Conservation (phyloP, 2,888 invertebrate species). For the Sesamia inferens region DNA sequence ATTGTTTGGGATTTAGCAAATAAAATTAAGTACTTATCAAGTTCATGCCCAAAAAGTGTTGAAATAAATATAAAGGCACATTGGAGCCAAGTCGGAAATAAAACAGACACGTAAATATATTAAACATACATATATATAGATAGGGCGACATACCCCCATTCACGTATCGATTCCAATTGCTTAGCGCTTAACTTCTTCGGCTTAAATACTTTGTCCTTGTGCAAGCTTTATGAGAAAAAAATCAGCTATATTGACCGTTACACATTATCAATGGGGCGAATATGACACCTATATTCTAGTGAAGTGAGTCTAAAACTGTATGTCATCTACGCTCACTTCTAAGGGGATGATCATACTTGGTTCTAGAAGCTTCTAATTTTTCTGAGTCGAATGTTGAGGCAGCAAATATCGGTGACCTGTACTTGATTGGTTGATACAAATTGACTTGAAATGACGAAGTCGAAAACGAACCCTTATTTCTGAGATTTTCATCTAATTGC, state of each 20-base stretch:
- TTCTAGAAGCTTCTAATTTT: constrained; percentile 50
- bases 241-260: constrained; percentile 64
- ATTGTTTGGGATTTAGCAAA: not conserved
- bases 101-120: constrained; percentile 65
- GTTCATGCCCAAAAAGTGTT: not conserved
- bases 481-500: not conserved
- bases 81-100: constrained; percentile 69
- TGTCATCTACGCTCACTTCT: constrained; percentile 51
- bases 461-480: not conserved
- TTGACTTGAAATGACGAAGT: too few species aligned
- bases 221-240: constrained; percentile 83
- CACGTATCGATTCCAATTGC: constrained; percentile 96
- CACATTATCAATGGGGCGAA: constrained; percentile 53
- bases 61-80: constrained; percentile 30
- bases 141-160: constrained; percentile 93
- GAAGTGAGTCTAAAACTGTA: constrained; percentile 55
- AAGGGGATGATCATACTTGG: constrained; percentile 46
- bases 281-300: constrained; percentile 54
- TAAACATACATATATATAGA: constrained; percentile 69
- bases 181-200: constrained; percentile 95
- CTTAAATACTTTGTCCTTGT: constrained; percentile 87
- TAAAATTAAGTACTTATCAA: not conserved
- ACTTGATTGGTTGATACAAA: not conserved
- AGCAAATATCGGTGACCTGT: not conserved
- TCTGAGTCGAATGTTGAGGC: not conserved